Conservation (phyloP, 1,140 invertebrate species). For the Microplitis mediator region DNA sequence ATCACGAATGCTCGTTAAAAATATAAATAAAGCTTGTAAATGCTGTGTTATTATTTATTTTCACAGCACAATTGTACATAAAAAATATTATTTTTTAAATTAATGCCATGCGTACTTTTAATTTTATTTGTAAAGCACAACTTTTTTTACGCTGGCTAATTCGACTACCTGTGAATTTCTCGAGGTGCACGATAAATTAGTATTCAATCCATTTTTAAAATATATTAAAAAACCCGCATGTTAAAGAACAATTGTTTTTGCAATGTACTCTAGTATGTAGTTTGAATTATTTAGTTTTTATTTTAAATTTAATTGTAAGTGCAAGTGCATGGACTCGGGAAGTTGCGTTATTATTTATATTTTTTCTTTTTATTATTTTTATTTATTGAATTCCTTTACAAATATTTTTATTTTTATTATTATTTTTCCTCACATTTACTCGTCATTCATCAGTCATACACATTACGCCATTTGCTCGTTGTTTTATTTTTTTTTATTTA, state of each 20-base stretch:
- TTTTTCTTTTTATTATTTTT: conserved; percentile 26
- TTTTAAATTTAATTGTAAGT: background rate
- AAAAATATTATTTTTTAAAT: background rate
- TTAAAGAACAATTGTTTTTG: too few species aligned
- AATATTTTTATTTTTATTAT: conserved; percentile 1
- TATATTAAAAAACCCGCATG: background rate
- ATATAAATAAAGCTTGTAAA: conserved; percentile 12
- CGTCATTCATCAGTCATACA: conserved; percentile 6
- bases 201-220: background rate
- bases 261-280: too few species aligned
- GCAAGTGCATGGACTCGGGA: conserved; percentile 57
- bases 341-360: conserved; percentile 59
- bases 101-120: background rate
- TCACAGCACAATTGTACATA: background rate
- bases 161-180: conserved; percentile 31
- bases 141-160: conserved; percentile 7
- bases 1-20: conserved; percentile 25
- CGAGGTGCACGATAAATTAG: conserved; percentile 13
- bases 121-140: background rate
- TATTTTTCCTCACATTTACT: background rate
- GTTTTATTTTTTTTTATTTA: conserved; percentile 13
- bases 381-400: conserved; percentile 7
- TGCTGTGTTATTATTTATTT: background rate
- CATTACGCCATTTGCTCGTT: conserved; percentile 25
- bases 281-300: background rate